phyloP scores from a whole-genome alignment of 2,797 vertebrate species.

The Sandelia bainsii region DNA sequence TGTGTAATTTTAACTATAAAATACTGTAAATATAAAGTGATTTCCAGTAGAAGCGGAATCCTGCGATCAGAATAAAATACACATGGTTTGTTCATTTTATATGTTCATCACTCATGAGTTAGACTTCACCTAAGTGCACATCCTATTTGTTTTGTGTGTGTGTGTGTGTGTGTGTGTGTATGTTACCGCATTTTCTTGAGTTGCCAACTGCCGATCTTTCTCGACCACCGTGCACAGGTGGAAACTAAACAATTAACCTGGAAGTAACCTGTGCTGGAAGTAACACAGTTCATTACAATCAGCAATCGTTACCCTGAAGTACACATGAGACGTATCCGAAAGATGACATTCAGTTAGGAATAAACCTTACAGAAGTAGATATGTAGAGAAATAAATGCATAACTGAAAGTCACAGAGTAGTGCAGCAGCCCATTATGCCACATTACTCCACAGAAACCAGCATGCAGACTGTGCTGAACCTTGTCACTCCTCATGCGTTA shows the following conservation, averaged over 20 bases:
- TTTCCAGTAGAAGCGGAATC: too few relatives aligned
- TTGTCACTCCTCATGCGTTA: conserved; percentile 56
- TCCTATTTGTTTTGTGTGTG: neutral
- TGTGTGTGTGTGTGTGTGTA: too few relatives aligned
- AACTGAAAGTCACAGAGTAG: neutral
- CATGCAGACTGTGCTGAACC: conserved; percentile 56
- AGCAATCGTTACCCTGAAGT: neutral
- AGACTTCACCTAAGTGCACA: too few relatives aligned
- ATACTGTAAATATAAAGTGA: too few relatives aligned
- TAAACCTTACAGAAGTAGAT: neutral
- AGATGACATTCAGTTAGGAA: neutral
- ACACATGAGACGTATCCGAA: neutral
- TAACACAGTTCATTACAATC: neutral
- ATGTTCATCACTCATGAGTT: neutral
- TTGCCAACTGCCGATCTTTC: neutral
- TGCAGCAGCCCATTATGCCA: neutral
- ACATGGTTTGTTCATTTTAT: neutral
- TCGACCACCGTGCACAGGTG: neutral
- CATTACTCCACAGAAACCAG: conserved; percentile 47
- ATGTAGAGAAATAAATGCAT: neutral
- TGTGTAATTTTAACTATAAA: too few relatives aligned
- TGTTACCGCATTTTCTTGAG: neutral
- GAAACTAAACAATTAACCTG: neutral
- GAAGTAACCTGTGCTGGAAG: neutral
- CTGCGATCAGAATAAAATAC: too few relatives aligned